Evolutionary conservation across 2,888 invertebrate genomes (phyloP), one percentile per base, ranked within the genome.

Genomic region (Athripsodes cinereus): DNA sequence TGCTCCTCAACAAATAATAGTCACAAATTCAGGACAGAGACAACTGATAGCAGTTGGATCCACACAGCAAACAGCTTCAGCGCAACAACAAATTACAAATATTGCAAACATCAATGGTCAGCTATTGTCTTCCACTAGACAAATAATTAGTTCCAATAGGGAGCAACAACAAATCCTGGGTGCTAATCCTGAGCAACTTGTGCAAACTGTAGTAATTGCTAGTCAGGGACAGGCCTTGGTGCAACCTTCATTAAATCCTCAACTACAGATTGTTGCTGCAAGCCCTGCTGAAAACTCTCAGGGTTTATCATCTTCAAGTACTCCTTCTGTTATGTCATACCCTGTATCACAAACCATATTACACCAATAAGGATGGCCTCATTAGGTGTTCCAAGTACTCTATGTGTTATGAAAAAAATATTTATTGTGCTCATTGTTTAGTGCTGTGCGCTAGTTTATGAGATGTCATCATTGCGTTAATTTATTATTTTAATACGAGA

Each of bases 201-300:
- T 47, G 20, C 47, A 47, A 16, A 47, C 47, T 47, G 21, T 47
- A 16, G 47, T 47, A 2, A 47, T 47, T 20, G 47, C 47, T 5
- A 47, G 47, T 21, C 47, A 47, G 20, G 47, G 47, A n/a, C 47
- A 47, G 13, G 47, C 47, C 3, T 47, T 47, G 13, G 47, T 47
- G 19, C 47, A 47, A 47, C 47, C 47, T 2, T 47, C 47, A n/a
- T 20, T 47, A 21, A 47, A 19, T 47, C 47, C 47, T 19, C 47
- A 47, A 13, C 19, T 47, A 16, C 47, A 47, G 16, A 47, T 47
- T 47, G 47, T 47, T 2, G 16, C 47, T 47, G 21, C 47, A 3
- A 47, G 21, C 19, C 47, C 47, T 20, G 21, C 47, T 5, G 47
- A 47, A 20, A 47, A 47, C 19, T 8, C 47, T 20, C 47, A 47